A percentile compares a stretch with the other conserved stretches of the same genome.
Evolutionary conservation across 2,888 invertebrate species (phyloP).

Genomic region (Mythimna albipuncta): DNA sequence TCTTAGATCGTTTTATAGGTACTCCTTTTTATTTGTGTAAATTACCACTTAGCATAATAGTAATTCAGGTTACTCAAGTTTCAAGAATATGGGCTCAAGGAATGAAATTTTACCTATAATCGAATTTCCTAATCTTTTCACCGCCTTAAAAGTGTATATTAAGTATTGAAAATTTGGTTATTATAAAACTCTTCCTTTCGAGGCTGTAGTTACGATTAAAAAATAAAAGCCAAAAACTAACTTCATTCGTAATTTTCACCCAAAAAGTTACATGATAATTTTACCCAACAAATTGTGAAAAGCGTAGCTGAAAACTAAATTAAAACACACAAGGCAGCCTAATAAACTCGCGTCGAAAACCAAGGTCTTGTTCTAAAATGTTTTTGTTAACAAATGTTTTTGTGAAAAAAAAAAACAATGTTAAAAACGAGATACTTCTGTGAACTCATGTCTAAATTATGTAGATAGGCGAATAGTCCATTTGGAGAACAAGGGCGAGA

Average conservation of each 20-base stretch:
- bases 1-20: too few species aligned
- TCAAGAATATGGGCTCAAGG: too few species aligned
- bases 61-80: background rate
- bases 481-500: conserved; percentile 41
- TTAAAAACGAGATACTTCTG: conserved; percentile 33
- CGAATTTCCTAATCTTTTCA: too few species aligned
- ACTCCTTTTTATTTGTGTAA: too few species aligned
- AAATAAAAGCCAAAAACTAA: background rate
- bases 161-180: too few species aligned
- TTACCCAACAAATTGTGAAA: conserved; percentile 8
- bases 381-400: conserved; percentile 19
- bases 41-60: too few species aligned
- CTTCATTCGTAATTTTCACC: conserved; percentile 3
- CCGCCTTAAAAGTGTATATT: too few species aligned
- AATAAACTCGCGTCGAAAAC: conserved; percentile 21
- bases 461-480: conserved; percentile 55
- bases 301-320: conserved; percentile 5
- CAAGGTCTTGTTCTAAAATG: conserved; percentile 6
- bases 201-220: background rate
- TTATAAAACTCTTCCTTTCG: too few species aligned
- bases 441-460: conserved; percentile 61
- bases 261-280: conserved; percentile 19
- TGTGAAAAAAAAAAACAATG: conserved; percentile 8
- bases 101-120: too few species aligned
- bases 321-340: conserved; percentile 9